These are phyloP conservation scores for Colletes collaris DNA, from an alignment of 2,888 invertebrate species.

Conservation along the genomic window DNA sequence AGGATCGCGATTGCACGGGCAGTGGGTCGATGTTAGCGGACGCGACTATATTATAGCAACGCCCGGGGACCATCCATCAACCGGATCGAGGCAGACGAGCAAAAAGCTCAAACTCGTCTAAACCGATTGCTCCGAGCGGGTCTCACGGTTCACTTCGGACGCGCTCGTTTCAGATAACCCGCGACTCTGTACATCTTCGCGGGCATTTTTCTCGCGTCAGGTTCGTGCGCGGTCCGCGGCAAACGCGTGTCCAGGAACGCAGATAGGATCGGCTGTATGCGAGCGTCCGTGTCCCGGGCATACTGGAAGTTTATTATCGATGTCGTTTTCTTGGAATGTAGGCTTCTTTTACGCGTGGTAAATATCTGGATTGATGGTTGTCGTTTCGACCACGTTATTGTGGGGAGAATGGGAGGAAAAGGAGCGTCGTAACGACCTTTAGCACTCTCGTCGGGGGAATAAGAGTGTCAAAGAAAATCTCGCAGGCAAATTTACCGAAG, in stretches of 20 bases:
- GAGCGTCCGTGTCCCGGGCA: neutral
- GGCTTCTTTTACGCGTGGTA: slow-evolving; percentile 9
- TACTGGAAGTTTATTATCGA: slow-evolving; percentile 36
- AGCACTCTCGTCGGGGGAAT: no score
- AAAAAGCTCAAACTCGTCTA: slow-evolving; percentile 70
- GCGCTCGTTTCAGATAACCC: slow-evolving; percentile 60
- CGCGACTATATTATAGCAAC: slow-evolving; percentile 39
- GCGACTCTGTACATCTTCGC: slow-evolving; percentile 32
- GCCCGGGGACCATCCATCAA: slow-evolving; percentile 64
- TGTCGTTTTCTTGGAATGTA: slow-evolving; percentile 35
- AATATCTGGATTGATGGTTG: slow-evolving; percentile 27
- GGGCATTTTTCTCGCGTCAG: slow-evolving; percentile 40
- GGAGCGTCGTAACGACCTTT: no score
- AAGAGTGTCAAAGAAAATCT: no score
- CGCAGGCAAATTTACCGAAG: no score
- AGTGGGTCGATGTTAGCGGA: slow-evolving; percentile 19
- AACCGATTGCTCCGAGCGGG: slow-evolving; percentile 62
- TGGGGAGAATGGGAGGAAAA: no score
- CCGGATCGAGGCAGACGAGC: slow-evolving; percentile 63
- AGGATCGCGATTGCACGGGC: slow-evolving; percentile 14
- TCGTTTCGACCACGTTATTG: neutral
- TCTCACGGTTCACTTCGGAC: slow-evolving; percentile 58
- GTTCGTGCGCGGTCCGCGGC: slow-evolving; percentile 19
- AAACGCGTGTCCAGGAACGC: slow-evolving; percentile 24
- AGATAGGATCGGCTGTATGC: slow-evolving; percentile 39